Evolutionary conservation across 2,888 invertebrate genomes (phyloP).

Genomic region (Clunio marinus): DNA sequence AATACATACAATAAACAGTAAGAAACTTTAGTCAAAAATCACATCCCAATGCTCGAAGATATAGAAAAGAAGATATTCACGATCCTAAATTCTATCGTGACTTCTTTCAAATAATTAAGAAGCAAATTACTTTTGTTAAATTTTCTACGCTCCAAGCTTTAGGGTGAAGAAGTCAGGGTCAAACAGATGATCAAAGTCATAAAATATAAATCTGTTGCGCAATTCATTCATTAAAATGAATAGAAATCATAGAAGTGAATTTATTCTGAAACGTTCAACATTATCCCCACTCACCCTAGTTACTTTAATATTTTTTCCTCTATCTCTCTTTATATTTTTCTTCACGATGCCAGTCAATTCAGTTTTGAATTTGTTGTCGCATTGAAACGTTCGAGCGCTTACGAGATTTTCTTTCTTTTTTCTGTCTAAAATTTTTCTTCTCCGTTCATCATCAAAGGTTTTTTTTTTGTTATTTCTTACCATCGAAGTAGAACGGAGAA

Average conservation of each 20-base stretch:
- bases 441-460: neutral
- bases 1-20: constrained; percentile 8
- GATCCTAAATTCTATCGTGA: too few species aligned
- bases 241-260: too few species aligned
- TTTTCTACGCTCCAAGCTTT: too few species aligned
- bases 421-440: neutral
- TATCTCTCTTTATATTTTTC: constrained; percentile 7
- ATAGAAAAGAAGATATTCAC: constrained; percentile 9
- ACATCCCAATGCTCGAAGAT: neutral
- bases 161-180: too few species aligned
- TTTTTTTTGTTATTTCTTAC: neutral
- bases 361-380: constrained; percentile 26
- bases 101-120: too few species aligned
- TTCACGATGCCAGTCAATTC: constrained; percentile 21
- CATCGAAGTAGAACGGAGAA: neutral
- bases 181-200: too few species aligned
- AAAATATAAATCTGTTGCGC: too few species aligned
- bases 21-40: neutral
- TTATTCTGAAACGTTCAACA: too few species aligned
- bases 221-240: too few species aligned
- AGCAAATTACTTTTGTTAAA: too few species aligned
- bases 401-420: constrained; percentile 11
- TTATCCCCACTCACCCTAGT: constrained; percentile 11
- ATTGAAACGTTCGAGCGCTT: constrained; percentile 20
- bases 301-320: constrained; percentile 24